Evolutionary conservation across 2,888 invertebrate genomes (phyloP), one percentile per base, ranked within the genome.

Genomic region (Pristionchus japonicus): DNA sequence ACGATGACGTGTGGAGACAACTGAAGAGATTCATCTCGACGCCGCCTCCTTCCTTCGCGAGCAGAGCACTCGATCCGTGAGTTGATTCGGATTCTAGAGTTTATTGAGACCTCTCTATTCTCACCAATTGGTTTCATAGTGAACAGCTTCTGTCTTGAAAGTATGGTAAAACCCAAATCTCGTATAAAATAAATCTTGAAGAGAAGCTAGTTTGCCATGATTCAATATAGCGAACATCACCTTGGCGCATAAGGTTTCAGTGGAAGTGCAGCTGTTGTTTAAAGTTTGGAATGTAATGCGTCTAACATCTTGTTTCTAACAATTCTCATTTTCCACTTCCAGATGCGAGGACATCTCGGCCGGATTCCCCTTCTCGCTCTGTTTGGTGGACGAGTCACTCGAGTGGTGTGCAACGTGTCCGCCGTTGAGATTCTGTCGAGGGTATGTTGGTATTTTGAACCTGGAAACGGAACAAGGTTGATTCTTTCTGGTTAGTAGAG

Each of bases 281-380:
- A n/a, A n/a, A n/a, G n/a, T n/a, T n/a, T n/a, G n/a, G n/a, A n/a
- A n/a, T n/a, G n/a, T n/a, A n/a, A n/a, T n/a, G n/a, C n/a, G n/a
- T n/a, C n/a, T n/a, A n/a, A n/a, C n/a, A n/a, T n/a, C n/a, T n/a
- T n/a, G n/a, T n/a, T n/a, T n/a, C n/a, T n/a, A n/a, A n/a, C 20
- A 57, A 23, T 23, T 13, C 9, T 57, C 57, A 57, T 11, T 70
- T 7, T 11, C 31, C 4, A 15, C 9, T 31, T 90, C n/a, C 87
- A 97, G 97, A 95, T 97, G 98, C 95, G 97, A 98, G 95, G 97
- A 97, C 93, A 96, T 97, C 88, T 97, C 97, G 52, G 97, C 97
- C 95, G 97, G 97, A 95, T 98, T 97, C 95, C 98, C 98, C 87
- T 98, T 98, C 95, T 96, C 96, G 89, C 95, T 98, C 95, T 96